Evolutionary conservation across 2,797 vertebrate species (phyloP).

Genomic region (Pagetopsis macropterus): DNA sequence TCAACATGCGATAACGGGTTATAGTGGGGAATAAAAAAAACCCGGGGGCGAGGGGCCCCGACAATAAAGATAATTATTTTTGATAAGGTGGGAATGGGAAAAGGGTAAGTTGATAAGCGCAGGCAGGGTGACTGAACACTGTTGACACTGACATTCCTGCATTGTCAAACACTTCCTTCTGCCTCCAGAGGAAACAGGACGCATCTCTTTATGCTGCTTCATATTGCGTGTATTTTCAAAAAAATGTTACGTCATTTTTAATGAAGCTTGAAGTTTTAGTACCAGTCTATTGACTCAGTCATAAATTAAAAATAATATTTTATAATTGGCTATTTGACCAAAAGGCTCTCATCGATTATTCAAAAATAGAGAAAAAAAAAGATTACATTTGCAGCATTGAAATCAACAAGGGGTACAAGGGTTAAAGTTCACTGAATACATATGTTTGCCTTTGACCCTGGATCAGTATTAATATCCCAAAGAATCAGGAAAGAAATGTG

Average conservation of each 20-base stretch:
- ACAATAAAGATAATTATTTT: slow-evolving; percentile 79
- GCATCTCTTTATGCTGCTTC: neutral
- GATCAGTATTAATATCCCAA: slow-evolving; percentile 25
- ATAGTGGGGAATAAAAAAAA: slow-evolving; percentile 43
- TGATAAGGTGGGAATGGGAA: slow-evolving; percentile 77
- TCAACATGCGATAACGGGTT: slow-evolving; percentile 71
- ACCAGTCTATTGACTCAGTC: no score
- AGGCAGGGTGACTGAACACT: slow-evolving; percentile 59
- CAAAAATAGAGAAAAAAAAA: no score
- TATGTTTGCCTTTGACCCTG: slow-evolving; percentile 9
- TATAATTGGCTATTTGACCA: no score
- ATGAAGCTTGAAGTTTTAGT: neutral
- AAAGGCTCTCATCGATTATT: no score
- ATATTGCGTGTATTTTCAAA: neutral
- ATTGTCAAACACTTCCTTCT: slow-evolving; percentile 24
- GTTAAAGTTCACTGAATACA: slow-evolving; percentile 15
- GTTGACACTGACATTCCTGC: slow-evolving; percentile 62
- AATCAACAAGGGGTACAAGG: neutral
- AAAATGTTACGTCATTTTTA: slow-evolving; percentile 1
- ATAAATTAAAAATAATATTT: no score
- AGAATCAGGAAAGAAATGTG: neutral
- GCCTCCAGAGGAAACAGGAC: slow-evolving; percentile 27
- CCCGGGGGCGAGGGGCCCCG: slow-evolving; percentile 6
- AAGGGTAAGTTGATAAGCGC: slow-evolving; percentile 74
- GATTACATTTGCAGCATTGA: no score